Evolutionary conservation across 2,113 vertebrate species (phyloP).

Genomic region (Mixornis gularis): DNA sequence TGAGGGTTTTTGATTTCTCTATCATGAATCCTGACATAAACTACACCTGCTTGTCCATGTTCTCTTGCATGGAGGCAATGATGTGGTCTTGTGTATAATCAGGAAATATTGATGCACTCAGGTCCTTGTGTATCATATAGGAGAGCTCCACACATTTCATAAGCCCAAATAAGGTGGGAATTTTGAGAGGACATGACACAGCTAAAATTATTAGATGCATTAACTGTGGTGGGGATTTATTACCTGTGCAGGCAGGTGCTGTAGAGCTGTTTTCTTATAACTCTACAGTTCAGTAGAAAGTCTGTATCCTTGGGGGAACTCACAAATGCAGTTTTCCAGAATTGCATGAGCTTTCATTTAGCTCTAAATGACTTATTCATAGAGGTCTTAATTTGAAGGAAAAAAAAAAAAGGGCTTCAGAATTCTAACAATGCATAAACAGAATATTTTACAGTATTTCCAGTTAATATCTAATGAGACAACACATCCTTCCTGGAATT

Average conservation of each 20-base stretch:
- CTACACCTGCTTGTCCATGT: not conserved
- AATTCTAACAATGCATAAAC: constrained; percentile 9
- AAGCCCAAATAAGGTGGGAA: not conserved
- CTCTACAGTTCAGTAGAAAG: not conserved
- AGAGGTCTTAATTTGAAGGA: not conserved
- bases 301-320: not conserved
- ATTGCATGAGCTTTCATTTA: not conserved
- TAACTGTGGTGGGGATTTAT: not conserved
- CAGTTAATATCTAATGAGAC: constrained; percentile 37
- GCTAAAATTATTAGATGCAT: not conserved
- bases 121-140: not conserved
- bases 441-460: constrained; percentile 27
- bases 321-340: not conserved
- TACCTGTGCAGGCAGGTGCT: not conserved
- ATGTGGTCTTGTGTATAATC: not conserved
- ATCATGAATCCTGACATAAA: not conserved
- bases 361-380: constrained; percentile 13
- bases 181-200: not conserved
- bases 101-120: not conserved
- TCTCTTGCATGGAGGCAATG: not conserved
- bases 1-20: not conserved
- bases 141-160: not conserved
- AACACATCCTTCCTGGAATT: constrained; percentile 17
- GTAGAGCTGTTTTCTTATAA: not conserved
- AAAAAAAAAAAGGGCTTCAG: not conserved